phyloP scores from a whole-genome alignment of 2,797 vertebrate genomes.

The Dryobates pubescens region DNA sequence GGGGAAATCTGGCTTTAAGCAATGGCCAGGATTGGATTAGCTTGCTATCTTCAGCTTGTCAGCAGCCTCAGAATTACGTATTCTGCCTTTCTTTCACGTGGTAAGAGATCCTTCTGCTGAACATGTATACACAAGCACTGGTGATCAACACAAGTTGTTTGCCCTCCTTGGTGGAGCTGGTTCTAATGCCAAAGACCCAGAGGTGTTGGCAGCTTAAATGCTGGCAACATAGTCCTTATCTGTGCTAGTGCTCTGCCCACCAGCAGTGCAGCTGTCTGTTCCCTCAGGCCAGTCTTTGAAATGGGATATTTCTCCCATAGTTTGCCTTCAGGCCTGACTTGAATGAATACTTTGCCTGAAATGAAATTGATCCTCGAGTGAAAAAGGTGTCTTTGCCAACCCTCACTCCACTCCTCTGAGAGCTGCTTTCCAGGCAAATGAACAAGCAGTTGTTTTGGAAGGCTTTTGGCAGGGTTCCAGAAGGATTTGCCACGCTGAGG shows the following conservation, averaged over 20 bases:
- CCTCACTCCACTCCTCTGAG: neutral
- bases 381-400: neutral
- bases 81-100: neutral
- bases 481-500: neutral
- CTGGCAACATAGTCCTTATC: neutral
- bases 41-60: neutral
- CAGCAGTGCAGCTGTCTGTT: neutral
- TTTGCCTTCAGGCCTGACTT: neutral
- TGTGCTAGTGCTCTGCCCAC: neutral
- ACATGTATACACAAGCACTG: neutral
- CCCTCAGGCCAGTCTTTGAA: neutral
- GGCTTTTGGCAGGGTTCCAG: neutral
- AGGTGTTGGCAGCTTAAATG: neutral
- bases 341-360: neutral
- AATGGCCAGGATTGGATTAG: neutral
- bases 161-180: neutral
- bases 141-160: neutral
- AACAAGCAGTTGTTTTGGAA: neutral
- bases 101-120: neutral
- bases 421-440: neutral
- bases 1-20: neutral
- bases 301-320: neutral
- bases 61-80: neutral
- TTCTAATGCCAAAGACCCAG: neutral
- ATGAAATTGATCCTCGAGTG: neutral